Conservation (phyloP, 2,888 invertebrate species). For the Eupithecia pulchellata region DNA sequence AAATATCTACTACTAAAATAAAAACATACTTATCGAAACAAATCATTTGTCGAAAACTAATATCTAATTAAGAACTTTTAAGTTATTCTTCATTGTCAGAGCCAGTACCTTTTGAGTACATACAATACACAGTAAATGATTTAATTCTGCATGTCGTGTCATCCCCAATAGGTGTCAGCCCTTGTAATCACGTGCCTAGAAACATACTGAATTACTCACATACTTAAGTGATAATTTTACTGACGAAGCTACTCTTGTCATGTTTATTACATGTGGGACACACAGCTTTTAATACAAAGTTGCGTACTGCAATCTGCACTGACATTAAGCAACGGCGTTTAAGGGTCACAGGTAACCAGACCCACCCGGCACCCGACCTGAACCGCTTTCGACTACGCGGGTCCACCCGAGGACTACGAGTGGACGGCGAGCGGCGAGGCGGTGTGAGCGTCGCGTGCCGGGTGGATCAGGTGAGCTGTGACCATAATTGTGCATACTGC, state of each 20-base stretch:
- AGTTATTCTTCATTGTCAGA: not conserved
- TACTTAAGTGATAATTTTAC: not conserved
- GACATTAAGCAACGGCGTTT: not conserved
- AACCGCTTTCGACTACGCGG: too few relatives aligned
- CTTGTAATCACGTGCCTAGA: not conserved
- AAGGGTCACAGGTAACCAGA: too few relatives aligned
- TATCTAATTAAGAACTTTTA: not conserved
- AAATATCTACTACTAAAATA: not conserved
- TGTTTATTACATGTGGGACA: not conserved
- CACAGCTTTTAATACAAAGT: not conserved
- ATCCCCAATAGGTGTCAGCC: not conserved
- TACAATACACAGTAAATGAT: not conserved
- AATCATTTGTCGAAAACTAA: conserved; percentile 4
- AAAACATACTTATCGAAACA: not conserved
- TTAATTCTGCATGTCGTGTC: not conserved
- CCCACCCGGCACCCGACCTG: too few relatives aligned
- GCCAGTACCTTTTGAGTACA: not conserved
- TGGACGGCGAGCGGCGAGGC: too few relatives aligned
- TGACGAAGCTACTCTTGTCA: conserved; percentile 3
- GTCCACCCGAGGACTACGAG: too few relatives aligned
- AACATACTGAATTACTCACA: not conserved
- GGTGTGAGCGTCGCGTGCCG: too few relatives aligned
- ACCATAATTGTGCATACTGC: not conserved
- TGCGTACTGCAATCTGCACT: not conserved
- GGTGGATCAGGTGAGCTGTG: too few relatives aligned